Base-by-base conservation (phyloP, 2,113 vertebrate species). In the Athene cunicularia region DNA sequence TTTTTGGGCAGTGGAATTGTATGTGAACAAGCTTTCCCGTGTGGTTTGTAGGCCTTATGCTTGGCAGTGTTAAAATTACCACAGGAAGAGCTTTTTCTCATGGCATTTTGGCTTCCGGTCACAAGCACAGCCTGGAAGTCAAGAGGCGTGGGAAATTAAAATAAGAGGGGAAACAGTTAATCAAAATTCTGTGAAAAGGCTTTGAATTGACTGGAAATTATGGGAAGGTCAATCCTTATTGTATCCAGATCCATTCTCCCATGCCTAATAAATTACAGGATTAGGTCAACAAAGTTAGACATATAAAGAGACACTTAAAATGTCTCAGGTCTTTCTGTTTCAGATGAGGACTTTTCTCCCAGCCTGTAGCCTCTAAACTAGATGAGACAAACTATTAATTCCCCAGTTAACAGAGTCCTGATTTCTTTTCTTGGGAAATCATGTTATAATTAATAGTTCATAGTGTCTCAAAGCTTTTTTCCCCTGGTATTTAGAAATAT, bases 11-110 rank as follows among this genome's bases (percentile, higher is more conserved):
- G 80, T 63, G 95, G 95, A 93, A 95, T 95, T 95, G 83, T 79
- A 92, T 94, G 95, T 93, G 96, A 97, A 97, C 26, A 86, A 93
- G 95, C 95, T 97, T 96, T 94, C 97, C 96, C 88, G 4, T 92
- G 95, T 97, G 95, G 94, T 96, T 97, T 95, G 80, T 92, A 97
- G 96, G 93, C 90, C 94, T 97, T 95, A 66, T 97, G 96, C 93
- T 97, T 97, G 93, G 87, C 96, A 95, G 82, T 75, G 56, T 88
- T 94, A 90, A 93, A 96, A 96, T 94, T 96, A 89, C 95, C 97
- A 96, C 96, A 97, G 97, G 97, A 98, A 97, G 96, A 97, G 92
- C 79, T 97, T 98, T 96, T 97, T 97, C 97, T 97, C 98, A 97
- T 67, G 95, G 97, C 95, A 96, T 98, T 98, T 98, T 97, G 98